Percentiles rank a stretch among this genome's conserved stretches.
These are phyloP conservation scores for Paramuricea clavata DNA, from an alignment of 92 coral and sea anemone genomes.

Conservation along the genomic window DNA sequence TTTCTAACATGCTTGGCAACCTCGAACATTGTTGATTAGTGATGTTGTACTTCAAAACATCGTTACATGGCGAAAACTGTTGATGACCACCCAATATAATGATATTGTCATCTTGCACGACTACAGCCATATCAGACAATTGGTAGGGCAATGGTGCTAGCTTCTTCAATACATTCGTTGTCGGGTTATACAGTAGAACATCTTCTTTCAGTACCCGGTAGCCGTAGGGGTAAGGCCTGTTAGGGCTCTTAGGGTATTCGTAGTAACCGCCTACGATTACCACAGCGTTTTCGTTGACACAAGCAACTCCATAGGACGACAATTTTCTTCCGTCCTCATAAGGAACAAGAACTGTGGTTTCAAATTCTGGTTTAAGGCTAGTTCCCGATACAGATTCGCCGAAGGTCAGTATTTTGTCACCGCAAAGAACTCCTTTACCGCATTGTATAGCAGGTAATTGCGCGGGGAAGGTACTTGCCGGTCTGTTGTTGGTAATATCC, in stretches of 20 bases:
- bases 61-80: neutral
- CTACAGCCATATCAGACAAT: slow-evolving; percentile 20
- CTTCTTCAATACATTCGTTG: neutral
- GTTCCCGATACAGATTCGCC: neutral
- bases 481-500: neutral
- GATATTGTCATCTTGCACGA: slow-evolving; percentile 19
- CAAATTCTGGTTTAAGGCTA: neutral
- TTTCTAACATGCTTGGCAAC: slow-evolving; percentile 82
- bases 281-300: neutral
- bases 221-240: too few relatives aligned
- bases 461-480: neutral
- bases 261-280: neutral
- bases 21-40: slow-evolving; percentile 75
- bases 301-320: neutral
- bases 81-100: slow-evolving; percentile 15
- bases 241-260: too few relatives aligned
- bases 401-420: neutral
- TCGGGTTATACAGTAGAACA: neutral
- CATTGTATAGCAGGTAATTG: neutral
- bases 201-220: too few relatives aligned
- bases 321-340: neutral
- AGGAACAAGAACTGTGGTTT: neutral
- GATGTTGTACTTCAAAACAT: slow-evolving; percentile 56
- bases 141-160: neutral
- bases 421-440: neutral